Conservation (phyloP, 2,888 invertebrate genomes). For the Zygogramma bicolorata region DNA sequence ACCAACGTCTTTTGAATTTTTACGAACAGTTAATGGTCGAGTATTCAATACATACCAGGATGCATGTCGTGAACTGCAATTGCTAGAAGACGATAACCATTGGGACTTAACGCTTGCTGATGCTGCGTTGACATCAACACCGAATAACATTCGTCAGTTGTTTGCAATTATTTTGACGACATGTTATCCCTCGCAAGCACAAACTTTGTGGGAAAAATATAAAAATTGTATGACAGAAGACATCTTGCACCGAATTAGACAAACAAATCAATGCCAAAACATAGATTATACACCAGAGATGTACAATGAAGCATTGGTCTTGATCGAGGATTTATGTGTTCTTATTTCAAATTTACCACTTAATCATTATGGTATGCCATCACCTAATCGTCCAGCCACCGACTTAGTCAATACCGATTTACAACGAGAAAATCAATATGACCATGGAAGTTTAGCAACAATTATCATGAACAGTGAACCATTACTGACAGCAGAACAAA, state of each 20-base stretch:
- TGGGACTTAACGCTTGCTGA: conserved; percentile 48
- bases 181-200: conserved; percentile 14
- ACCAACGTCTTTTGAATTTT: conserved; percentile 49
- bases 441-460: background rate
- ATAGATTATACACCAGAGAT: conserved; percentile 1
- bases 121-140: conserved; percentile 26
- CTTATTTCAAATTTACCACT: conserved; percentile 18
- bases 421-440: conserved; percentile 10
- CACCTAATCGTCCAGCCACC: conserved; percentile 24
- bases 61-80: conserved; percentile 52
- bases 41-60: conserved; percentile 58
- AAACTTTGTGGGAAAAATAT: conserved; percentile 18
- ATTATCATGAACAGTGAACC: background rate
- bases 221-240: conserved; percentile 8
- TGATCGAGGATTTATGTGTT: conserved; percentile 19
- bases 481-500: conserved; percentile 20
- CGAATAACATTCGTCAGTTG: conserved; percentile 12
- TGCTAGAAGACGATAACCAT: conserved; percentile 51
- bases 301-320: conserved; percentile 12
- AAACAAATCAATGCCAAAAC: background rate
- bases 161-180: conserved; percentile 16
- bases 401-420: conserved; percentile 20
- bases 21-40: conserved; percentile 63
- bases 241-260: conserved; percentile 15
- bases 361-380: conserved; percentile 17